phyloP scores from a whole-genome alignment of 2,888 invertebrate genomes.

The Pogonocherus hispidulus region DNA sequence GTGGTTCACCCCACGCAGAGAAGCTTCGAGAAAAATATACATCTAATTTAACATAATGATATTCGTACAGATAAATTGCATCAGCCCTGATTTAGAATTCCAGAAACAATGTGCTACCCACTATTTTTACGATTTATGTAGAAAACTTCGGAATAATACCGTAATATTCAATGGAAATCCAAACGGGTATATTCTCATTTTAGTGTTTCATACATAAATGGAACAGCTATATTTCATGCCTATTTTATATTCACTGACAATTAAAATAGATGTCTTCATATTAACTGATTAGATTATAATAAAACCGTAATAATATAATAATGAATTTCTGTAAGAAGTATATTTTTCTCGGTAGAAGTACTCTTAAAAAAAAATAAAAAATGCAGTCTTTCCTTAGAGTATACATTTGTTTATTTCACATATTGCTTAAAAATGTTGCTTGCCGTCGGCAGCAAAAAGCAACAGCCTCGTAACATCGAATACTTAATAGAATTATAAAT shows the following conservation, averaged over 20 bases:
- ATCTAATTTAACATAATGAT: conserved; percentile 2
- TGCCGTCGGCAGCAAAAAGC: conserved; percentile 62
- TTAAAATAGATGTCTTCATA: background rate
- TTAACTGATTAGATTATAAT: conserved; percentile 28
- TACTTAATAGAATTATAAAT: conserved; percentile 57
- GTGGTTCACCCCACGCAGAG: conserved; percentile 11
- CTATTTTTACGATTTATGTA: conserved; percentile 36
- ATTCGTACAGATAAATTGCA: background rate
- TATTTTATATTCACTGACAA: background rate
- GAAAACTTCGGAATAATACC: conserved; percentile 35
- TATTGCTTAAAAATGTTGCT: conserved; percentile 62
- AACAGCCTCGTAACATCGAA: conserved; percentile 69
- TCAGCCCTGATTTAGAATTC: conserved; percentile 40
- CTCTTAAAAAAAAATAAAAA: conserved; percentile 49
- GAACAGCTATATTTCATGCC: conserved; percentile 24
- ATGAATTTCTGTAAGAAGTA: conserved; percentile 21
- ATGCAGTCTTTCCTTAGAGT: conserved; percentile 59
- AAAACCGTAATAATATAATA: conserved; percentile 31
- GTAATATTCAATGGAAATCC: conserved; percentile 22
- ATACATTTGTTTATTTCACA: conserved; percentile 67
- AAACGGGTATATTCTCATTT: background rate
- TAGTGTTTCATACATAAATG: background rate
- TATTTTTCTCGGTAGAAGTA: conserved; percentile 21
- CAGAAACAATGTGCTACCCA: conserved; percentile 44
- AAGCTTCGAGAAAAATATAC: conserved; percentile 23